Base-by-base conservation (phyloP, 2,113 vertebrate genomes). In the Cichladusa arquata region DNA sequence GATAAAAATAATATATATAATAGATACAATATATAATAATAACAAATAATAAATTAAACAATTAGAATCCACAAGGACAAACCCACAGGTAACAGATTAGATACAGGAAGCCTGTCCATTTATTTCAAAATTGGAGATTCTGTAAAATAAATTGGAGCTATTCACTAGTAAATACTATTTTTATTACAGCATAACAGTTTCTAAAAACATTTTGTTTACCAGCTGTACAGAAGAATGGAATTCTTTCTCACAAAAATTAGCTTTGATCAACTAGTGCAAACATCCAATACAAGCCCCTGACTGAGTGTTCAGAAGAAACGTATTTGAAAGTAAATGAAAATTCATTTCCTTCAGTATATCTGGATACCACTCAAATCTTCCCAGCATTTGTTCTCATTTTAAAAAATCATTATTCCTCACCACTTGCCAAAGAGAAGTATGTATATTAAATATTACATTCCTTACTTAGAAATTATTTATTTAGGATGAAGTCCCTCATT, bases 91-190 rank as follows among this genome's bases (percentile, higher is more conserved):
- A 84, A 71, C 51, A 84, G 62, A 85, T 95, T 62, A 67, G 24
- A 40, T 95, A 84, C 17, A 95, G 93, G 94, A 95, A 95, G 60
- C 92, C 65, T 89, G 64, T 64, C 81, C 66, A 56, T 97, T 97
- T 97, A 97, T 97, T 97, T 97, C 86, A 95, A 97, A 97, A 97
- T 36, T 40, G 18, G n/a, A 93, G 44, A 61, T 78, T 91, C 88
- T 95, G 81, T 82, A 96, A 97, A 97, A 95, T 96, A 90, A 96
- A 88, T 53, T 91, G 16, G 45, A 96, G 65, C 94, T 96, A 86
- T 88, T 95, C 15, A 61, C 86, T 93, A 83, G 62, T 95, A 94
- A 90, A 96, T 95, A 81, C 71, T 97, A 83, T 61, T 88, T 36
- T 77, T 90, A 74, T 69, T 92, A 96, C 51, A 87, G 57, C 12